Percentiles rank a stretch among this genome's conserved stretches.
Evolutionary conservation across 2,797 vertebrate species (phyloP).

Genomic region (Natrix natrix): DNA sequence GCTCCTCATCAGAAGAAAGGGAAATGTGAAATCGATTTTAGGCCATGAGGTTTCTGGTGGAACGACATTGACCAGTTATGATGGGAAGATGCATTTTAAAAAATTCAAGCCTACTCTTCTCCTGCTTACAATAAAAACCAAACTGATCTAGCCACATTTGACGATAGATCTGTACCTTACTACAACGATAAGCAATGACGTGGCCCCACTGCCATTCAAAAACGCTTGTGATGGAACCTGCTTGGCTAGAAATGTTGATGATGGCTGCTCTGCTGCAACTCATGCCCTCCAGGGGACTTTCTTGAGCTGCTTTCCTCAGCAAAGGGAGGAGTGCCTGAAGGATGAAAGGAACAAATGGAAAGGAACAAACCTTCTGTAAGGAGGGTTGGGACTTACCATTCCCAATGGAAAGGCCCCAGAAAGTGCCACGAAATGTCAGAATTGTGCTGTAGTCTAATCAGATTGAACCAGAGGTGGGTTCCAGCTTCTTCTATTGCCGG

Average conservation of each 20-base stretch:
- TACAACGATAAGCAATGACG: conserved; percentile 49
- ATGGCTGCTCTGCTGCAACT: conserved; percentile 64
- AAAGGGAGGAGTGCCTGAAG: conserved; percentile 7
- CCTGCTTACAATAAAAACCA: background rate
- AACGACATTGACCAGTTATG: background rate
- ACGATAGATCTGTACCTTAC: conserved; percentile 50
- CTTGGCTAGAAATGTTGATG: conserved; percentile 58
- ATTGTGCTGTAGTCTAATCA: too few relatives aligned
- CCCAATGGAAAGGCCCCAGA: background rate
- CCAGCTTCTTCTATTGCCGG: too few relatives aligned
- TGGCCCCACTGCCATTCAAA: background rate
- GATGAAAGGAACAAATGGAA: background rate
- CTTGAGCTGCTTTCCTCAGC: conserved; percentile 24
- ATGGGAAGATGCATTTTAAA: background rate
- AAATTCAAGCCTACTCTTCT: background rate
- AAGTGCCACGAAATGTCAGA: background rate
- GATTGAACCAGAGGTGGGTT: background rate
- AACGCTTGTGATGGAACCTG: conserved; percentile 38
- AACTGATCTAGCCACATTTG: background rate
- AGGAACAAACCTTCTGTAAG: too few relatives aligned
- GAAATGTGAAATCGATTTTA: background rate
- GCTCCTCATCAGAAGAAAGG: background rate
- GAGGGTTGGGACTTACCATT: too few relatives aligned
- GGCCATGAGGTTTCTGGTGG: background rate
- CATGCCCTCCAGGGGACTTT: conserved; percentile 37